A percentile compares a stretch with the other conserved stretches of the same genome.
Conservation (phyloP, 2,888 invertebrate species). For the Drosophila pseudotakahashii region DNA sequence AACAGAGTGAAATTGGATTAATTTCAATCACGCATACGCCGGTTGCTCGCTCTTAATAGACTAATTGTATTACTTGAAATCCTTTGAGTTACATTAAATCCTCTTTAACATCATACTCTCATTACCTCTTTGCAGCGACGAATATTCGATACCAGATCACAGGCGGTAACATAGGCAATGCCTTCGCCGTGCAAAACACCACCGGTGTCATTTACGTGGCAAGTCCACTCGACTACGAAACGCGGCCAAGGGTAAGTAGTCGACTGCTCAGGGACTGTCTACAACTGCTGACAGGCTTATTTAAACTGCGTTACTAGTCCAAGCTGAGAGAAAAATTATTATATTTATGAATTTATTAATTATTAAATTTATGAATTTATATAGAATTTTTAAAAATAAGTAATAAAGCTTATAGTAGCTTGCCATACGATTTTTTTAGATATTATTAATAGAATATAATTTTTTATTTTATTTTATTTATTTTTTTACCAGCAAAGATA, state of each 20-base stretch:
- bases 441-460: no score
- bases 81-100: slow-evolving; percentile 11
- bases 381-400: no score
- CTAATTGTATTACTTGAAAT: slow-evolving; percentile 29
- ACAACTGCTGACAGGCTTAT: slow-evolving; percentile 36
- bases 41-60: background rate
- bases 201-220: slow-evolving; percentile 99
- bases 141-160: slow-evolving; percentile 99
- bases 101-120: slow-evolving; percentile 1
- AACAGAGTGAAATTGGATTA: slow-evolving; percentile 12
- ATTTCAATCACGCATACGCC: slow-evolving; percentile 14
- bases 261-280: slow-evolving; percentile 5
- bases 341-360: no score
- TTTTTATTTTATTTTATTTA: no score
- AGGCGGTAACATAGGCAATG: slow-evolving; percentile 99
- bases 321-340: background rate
- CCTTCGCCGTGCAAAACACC: slow-evolving; percentile 98
- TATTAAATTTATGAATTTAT: no score
- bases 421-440: no score
- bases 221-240: slow-evolving; percentile 97
- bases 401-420: no score
- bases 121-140: slow-evolving; percentile 89
- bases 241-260: slow-evolving; percentile 94
- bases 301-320: slow-evolving; percentile 8
- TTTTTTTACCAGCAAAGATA: no score